Evolutionary conservation across 2,113 vertebrate species (phyloP), one percentile per base, ranked within the genome.

Genomic region (Hypomesus transpacificus): DNA sequence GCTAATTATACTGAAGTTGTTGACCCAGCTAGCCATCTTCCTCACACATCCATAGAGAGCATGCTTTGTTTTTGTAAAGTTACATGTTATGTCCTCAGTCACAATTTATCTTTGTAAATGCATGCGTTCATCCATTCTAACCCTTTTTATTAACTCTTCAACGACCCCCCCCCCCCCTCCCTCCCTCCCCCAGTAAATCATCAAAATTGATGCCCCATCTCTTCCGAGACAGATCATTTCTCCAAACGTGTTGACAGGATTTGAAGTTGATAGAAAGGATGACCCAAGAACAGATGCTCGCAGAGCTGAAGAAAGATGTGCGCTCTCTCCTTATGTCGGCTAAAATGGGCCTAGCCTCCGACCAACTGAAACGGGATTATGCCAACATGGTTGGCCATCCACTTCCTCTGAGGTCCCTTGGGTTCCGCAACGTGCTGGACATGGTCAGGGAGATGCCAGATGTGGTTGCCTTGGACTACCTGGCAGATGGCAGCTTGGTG

Each of bases 381-480:
- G 2, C 71, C 3, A 21, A 52, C 31, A 92, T 96, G 92, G 67
- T 96, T 4, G 95, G 96, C 3, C 90, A 82, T 34, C 88, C 89
- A 0, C 83, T 98, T 14, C 97, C 96, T 0, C 86, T 96, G 0
- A 85, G 1, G 7, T 1, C 51, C 1, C 85, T 98, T 64, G 96
- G 96, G 28, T 96, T 95, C 75, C 84, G 53, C 0, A 91, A 88
- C 66, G 72, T 93, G 1, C 84, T 96, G 91, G 94, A 97, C 71
- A 89, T 97, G 90, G 88, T 93, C 54, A 71, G 84, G 46, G 90
- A 92, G 56, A 97, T 99, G 92, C 94, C 95, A 0, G 95, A 95
- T 7, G 93, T 94, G 28, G 94, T 97, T 51, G 80, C 57, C 0
- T 1, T 98, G 60, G 77, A 76, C 21, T 75, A 81, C 24, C 62